phyloP scores from a whole-genome alignment of 2,888 invertebrate species.

The Ditylenchus weischeri region DNA sequence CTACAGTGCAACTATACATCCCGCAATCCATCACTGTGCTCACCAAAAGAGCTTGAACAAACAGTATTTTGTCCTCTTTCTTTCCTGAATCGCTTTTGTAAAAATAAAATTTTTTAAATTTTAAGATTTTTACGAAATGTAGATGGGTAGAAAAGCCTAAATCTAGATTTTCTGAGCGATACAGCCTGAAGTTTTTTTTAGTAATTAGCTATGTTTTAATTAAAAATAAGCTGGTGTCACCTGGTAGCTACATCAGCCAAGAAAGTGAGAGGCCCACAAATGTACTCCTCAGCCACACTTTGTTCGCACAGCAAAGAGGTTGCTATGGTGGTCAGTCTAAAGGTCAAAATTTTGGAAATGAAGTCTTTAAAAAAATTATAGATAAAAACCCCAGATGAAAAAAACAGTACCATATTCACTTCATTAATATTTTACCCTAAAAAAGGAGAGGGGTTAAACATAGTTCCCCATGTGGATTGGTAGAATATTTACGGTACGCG shows the following conservation, averaged over 20 bases:
- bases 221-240: not conserved
- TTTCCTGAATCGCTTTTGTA: conserved; percentile 12
- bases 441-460: too few species aligned
- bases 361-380: too few species aligned
- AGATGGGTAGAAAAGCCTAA: conserved; percentile 14
- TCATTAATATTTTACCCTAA: too few species aligned
- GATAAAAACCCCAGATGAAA: too few species aligned
- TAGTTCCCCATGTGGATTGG: too few species aligned
- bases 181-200: too few species aligned
- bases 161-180: not conserved
- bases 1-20: conserved; percentile 35
- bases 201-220: too few species aligned
- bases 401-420: too few species aligned
- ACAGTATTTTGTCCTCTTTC: conserved; percentile 35
- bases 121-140: conserved; percentile 18
- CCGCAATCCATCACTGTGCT: conserved; percentile 47
- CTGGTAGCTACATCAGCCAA: conserved; percentile 20
- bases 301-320: conserved; percentile 52
- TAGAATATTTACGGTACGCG: too few species aligned
- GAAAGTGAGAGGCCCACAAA: conserved; percentile 43
- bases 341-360: conserved; percentile 5
- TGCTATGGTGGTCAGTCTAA: conserved; percentile 44
- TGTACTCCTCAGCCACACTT: conserved; percentile 41
- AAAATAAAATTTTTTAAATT: not conserved
- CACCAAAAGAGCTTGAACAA: conserved; percentile 37